These are phyloP conservation scores for Dufourea novaeangliae DNA, from an alignment of 1,140 invertebrate species.

Conservation along the genomic window DNA sequence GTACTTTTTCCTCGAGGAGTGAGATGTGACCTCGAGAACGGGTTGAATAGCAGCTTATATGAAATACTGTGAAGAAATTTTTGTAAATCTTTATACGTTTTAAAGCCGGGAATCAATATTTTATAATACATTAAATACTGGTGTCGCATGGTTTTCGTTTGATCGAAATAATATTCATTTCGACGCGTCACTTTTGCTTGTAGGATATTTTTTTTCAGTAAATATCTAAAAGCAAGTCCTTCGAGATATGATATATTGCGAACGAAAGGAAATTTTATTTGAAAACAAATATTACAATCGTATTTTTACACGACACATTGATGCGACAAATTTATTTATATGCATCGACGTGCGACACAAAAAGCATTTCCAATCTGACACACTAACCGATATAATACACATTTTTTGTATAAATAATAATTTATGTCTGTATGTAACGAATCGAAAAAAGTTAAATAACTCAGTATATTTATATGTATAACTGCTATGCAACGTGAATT, in stretches of 20 bases:
- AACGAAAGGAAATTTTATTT: constrained; percentile 17
- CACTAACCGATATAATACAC: background rate
- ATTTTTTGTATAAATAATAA: constrained; percentile 42
- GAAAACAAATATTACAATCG: background rate
- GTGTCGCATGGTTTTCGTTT: constrained; percentile 19
- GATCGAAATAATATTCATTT: constrained; percentile 28
- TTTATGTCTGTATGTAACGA: constrained; percentile 22
- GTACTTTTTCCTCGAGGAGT: constrained; percentile 99
- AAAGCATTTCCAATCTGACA: background rate
- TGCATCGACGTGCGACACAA: background rate
- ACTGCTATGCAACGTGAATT: constrained; percentile 42
- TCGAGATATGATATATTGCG: background rate
- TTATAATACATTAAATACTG: constrained; percentile 32
- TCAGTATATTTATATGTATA: constrained; percentile 44
- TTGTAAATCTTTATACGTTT: constrained; percentile 63
- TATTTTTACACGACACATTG: constrained; percentile 34
- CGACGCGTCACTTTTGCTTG: background rate
- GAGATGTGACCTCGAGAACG: constrained; percentile 69
- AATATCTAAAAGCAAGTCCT: background rate
- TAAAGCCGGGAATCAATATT: constrained; percentile 45
- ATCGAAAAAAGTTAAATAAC: background rate
- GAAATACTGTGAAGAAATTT: constrained; percentile 50
- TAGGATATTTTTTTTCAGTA: constrained; percentile 34
- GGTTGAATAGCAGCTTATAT: constrained; percentile 48
- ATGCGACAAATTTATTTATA: constrained; percentile 3